A percentile compares a stretch with the other conserved stretches of the same genome.
phyloP scores from a whole-genome alignment of 2,888 invertebrate species.

The Cephus runcator region DNA sequence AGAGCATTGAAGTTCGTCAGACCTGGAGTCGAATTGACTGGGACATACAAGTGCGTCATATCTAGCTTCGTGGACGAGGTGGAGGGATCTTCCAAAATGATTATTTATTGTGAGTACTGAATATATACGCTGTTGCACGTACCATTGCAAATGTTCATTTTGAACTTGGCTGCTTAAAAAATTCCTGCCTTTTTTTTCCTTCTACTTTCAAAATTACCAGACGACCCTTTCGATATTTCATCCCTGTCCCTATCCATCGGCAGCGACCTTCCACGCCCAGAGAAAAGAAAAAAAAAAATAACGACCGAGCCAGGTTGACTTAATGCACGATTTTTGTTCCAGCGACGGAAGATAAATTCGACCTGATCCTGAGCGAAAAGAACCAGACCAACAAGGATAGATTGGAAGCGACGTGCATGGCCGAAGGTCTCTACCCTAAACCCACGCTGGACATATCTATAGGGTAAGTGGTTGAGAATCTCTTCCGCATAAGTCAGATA shows the following conservation, averaged over 20 bases:
- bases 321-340: slow-evolving; percentile 34
- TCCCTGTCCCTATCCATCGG: no score
- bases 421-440: slow-evolving; percentile 56
- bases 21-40: slow-evolving; percentile 67
- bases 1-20: slow-evolving; percentile 69
- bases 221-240: no score
- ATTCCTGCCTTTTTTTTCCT: not conserved
- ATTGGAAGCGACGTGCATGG: slow-evolving; percentile 56
- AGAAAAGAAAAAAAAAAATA: no score
- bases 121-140: not conserved
- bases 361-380: slow-evolving; percentile 48
- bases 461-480: slow-evolving; percentile 49
- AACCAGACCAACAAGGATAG: slow-evolving; percentile 48
- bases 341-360: slow-evolving; percentile 59
- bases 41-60: slow-evolving; percentile 70
- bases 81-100: slow-evolving; percentile 61
- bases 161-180: no score
- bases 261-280: no score
- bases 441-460: slow-evolving; percentile 58
- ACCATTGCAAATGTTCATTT: not conserved
- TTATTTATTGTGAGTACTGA: slow-evolving; percentile 69
- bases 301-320: not conserved
- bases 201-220: slow-evolving; percentile 25
- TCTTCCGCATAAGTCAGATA: no score
- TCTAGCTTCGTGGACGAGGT: slow-evolving; percentile 66